Base-by-base conservation (phyloP, 2,113 vertebrate genomes). In the Gymnocephalus cernua region DNA sequence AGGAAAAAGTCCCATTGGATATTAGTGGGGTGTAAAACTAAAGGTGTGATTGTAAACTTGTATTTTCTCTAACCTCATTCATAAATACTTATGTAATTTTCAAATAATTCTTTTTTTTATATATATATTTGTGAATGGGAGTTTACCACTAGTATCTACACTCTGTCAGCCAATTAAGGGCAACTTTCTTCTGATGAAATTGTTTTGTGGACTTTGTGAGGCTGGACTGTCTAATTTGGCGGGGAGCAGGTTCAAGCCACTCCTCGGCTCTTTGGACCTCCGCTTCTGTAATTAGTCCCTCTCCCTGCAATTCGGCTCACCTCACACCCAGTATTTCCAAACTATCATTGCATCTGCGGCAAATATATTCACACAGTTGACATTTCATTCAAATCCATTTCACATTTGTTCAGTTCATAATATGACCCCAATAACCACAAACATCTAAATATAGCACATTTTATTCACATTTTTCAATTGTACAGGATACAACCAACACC, bases 401-500 rank as follows among this genome's bases (percentile, higher is more conserved):
- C 23, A 63, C 4, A 13, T 73, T 38, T 38, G 14, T 38, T 79
- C 18, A 18, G 12, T 16, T 27, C 19, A 57, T 41, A 4, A 65
- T 32, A 27, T 21, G 1, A 80, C 21, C 29, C 59, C 19, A 75
- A 77, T n/a, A 62, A 85, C 4, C 3, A 76, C 58, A 32, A 14
- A 19, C 4, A 64, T 13, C 4, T 51, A 79, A 77, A 76, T 54
- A 84, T 51, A 84, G 74, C 19, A 77, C 53, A 71, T 76, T 94
- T 95, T 94, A 93, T 94, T 94, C 77, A 88, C 83, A 88, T 6
- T 75, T 41, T 84, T 82, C 38, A 89, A 86, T 86, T 77, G 77
- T 89, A 93, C 83, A 89, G 63, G 79, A 82, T 79, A 80, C 61
- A 82, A 78, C n/a, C 51, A 77, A 51, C 45, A 68, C 38, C 35